Percentiles rank a stretch among this genome's conserved stretches.
Evolutionary conservation across 2,888 invertebrate species (phyloP).

Genomic region (Apamea sordens): DNA sequence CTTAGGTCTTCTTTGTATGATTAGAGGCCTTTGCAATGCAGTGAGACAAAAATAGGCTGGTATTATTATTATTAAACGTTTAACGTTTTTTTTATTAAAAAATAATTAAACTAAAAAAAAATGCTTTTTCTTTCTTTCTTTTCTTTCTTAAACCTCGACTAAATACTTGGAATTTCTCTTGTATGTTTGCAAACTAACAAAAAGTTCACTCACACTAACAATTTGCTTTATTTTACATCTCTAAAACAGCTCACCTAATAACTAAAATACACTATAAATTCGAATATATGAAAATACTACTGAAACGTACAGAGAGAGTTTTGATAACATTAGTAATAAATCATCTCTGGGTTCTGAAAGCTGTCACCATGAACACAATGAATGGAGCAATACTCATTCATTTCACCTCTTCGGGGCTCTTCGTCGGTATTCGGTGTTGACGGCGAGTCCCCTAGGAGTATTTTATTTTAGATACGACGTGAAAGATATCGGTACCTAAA

Average conservation of each 20-base stretch:
- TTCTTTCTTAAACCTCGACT: too few relatives aligned
- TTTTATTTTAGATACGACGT: slow-evolving; percentile 18
- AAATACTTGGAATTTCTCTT: not conserved
- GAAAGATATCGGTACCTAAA: slow-evolving; percentile 8
- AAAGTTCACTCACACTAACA: not conserved
- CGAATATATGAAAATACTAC: slow-evolving; percentile 1
- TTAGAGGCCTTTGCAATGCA: too few relatives aligned
- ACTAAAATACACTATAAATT: not conserved
- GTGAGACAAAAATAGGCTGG: not conserved
- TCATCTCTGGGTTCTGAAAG: slow-evolving; percentile 32
- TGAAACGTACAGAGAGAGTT: not conserved
- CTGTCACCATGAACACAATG: slow-evolving; percentile 30
- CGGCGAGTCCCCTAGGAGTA: slow-evolving; percentile 14
- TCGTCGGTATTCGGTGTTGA: slow-evolving; percentile 18
- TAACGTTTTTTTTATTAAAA: not conserved
- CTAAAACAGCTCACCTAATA: not conserved
- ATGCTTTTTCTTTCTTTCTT: too few relatives aligned
- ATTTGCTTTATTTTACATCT: not conserved
- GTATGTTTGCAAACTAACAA: not conserved
- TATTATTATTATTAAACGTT: not conserved
- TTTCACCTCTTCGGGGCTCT: slow-evolving; percentile 3
- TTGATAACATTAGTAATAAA: slow-evolving; percentile 45
- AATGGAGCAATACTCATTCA: slow-evolving; percentile 33
- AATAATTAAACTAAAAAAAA: too few relatives aligned
- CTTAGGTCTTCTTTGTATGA: not conserved